Evolutionary conservation across 2,888 invertebrate genomes (phyloP), one percentile per base, ranked within the genome.

Genomic region (Oithona nana): DNA sequence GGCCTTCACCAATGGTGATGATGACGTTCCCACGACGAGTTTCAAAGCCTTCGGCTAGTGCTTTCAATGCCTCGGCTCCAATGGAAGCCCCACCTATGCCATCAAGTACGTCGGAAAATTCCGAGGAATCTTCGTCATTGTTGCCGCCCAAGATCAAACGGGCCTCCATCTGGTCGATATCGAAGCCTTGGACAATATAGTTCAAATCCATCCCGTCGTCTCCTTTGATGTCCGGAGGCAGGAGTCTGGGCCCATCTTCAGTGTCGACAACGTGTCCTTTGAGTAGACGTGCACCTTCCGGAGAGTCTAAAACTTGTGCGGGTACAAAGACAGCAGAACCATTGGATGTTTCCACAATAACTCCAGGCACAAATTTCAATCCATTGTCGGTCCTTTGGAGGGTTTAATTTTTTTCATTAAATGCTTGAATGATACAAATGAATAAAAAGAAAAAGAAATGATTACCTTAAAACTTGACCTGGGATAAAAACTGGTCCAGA

Each of bases 401-500:
- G n/a, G n/a, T n/a, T n/a, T n/a, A n/a, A n/a, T n/a, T n/a, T n/a
- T n/a, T n/a, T n/a, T n/a, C n/a, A n/a, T n/a, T n/a, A n/a, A n/a
- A n/a, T n/a, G n/a, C n/a, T n/a, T n/a, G n/a, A n/a, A n/a, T n/a
- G n/a, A n/a, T n/a, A n/a, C n/a, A n/a, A n/a, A n/a, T n/a, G n/a
- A n/a, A n/a, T n/a, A n/a, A n/a, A n/a, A n/a, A n/a, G n/a, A n/a
- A n/a, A n/a, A n/a, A n/a, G n/a, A n/a, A n/a, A n/a, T n/a, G n/a
- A n/a, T n/a, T n/a, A n/a, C n/a, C n/a, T n/a, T n/a, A n/a, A n/a
- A 64, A 84, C 83, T 72, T 84, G 83, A 13, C 85, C 84, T 0
- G 85, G 84, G n/a, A 84, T 83, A 69, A 85, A 85, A 66, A 82
- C 79, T 8, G 81, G 80, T 0, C 84, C 84, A 65, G 83, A 82